A percentile compares a stretch with the other conserved stretches of the same genome.
Conservation (phyloP, 2,113 vertebrate genomes). For the Hypocryptadius cinnamomeus region DNA sequence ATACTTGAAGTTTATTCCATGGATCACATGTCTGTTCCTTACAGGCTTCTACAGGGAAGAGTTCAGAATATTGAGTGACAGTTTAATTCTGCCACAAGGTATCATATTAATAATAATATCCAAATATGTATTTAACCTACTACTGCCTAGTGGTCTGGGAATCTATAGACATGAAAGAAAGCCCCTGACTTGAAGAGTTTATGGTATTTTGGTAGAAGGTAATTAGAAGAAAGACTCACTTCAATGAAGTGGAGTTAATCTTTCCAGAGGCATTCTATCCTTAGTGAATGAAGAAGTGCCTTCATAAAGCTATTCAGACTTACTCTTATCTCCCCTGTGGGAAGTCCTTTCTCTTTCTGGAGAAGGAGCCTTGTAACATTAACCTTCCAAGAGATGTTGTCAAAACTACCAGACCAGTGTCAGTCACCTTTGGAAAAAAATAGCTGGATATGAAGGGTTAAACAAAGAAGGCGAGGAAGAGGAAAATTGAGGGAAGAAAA, state of each 20-base stretch:
- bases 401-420: neutral
- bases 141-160: neutral
- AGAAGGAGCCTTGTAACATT: neutral
- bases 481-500: neutral
- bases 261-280: neutral
- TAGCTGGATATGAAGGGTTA: neutral
- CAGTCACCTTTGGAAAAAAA: neutral
- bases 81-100: neutral
- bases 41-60: neutral
- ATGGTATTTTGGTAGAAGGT: neutral
- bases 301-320: neutral
- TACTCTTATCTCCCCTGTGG: neutral
- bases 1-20: neutral
- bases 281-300: neutral
- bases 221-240: neutral
- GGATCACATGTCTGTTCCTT: neutral
- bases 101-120: neutral
- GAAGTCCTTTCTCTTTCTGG: neutral
- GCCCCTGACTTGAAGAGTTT: neutral
- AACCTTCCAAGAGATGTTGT: neutral
- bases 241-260: neutral
- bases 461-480: neutral
- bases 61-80: neutral
- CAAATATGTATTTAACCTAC: neutral
- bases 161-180: neutral